Conservation (phyloP, 2,888 invertebrate genomes). For the Cryptocheilus praepositus region DNA sequence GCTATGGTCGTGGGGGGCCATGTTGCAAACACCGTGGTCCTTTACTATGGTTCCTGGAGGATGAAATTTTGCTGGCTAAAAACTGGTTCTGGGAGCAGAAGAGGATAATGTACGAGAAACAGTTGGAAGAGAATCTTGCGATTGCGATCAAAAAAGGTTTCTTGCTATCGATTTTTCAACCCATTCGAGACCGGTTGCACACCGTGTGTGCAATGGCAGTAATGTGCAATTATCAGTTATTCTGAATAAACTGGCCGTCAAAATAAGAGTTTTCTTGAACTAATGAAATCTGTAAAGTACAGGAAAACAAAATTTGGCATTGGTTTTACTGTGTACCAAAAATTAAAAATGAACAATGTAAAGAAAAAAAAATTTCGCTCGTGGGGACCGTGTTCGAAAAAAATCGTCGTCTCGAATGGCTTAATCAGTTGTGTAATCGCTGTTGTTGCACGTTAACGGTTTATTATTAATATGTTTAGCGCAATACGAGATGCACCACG, state of each 20-base stretch:
- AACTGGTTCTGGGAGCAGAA: constrained; percentile 36
- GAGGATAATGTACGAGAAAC: not conserved
- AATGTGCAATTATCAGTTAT: too few species aligned
- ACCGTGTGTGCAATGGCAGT: too few species aligned
- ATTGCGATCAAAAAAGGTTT: constrained; percentile 45
- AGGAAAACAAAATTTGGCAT: too few species aligned
- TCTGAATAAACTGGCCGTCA: too few species aligned
- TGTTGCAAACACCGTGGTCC: constrained; percentile 4
- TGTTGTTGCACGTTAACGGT: not conserved
- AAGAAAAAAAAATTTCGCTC: too few species aligned
- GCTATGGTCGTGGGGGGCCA: not conserved
- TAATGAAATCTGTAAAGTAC: too few species aligned
- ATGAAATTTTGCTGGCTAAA: constrained; percentile 45
- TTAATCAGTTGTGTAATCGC: not conserved
- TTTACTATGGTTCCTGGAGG: constrained; percentile 44
- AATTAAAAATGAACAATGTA: too few species aligned
- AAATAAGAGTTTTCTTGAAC: too few species aligned
- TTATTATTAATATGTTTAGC: constrained; percentile 1
- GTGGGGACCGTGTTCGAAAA: too few species aligned
- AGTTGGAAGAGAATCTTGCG: not conserved
- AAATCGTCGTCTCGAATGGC: not conserved
- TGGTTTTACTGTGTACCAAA: too few species aligned
- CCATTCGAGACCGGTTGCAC: too few species aligned
- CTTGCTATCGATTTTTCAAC: not conserved
- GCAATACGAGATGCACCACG: not conserved